Evolutionary conservation across 2,113 vertebrate genomes (phyloP).

Genomic region (Oreamnos americanus): DNA sequence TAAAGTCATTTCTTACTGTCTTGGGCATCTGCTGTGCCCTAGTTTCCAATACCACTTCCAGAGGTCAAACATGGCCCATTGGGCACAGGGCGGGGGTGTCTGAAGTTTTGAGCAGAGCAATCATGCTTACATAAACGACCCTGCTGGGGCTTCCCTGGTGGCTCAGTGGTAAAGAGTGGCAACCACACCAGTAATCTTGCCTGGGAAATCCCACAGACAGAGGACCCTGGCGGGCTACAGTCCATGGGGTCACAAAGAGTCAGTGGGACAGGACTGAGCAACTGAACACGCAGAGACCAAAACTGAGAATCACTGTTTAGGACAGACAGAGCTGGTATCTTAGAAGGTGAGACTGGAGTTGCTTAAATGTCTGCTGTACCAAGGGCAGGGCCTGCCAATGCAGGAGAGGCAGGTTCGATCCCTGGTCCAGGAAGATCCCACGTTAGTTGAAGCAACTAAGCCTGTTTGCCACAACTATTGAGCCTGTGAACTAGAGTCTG

Average conservation of each 20-base stretch:
- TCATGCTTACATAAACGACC: background rate
- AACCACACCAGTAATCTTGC: background rate
- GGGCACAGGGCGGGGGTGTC: background rate
- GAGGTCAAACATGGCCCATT: background rate
- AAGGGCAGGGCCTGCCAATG: background rate
- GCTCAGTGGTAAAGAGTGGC: background rate
- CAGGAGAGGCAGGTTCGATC: background rate
- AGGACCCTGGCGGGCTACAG: background rate
- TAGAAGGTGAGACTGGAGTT: background rate
- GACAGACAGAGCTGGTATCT: background rate
- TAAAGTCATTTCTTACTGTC: background rate
- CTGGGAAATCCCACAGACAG: background rate
- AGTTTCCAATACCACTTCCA: background rate
- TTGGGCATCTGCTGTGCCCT: background rate
- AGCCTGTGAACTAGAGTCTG: background rate
- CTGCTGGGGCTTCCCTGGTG: background rate
- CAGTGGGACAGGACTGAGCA: background rate
- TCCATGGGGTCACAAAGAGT: background rate
- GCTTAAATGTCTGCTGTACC: background rate
- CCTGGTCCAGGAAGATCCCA: background rate
- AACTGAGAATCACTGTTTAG: background rate
- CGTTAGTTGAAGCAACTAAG: background rate
- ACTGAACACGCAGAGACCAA: background rate
- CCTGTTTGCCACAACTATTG: background rate
- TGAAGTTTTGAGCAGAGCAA: background rate